These are phyloP conservation scores for Tapera naevia DNA, from an alignment of 2,797 vertebrate species.

Conservation along the genomic window DNA sequence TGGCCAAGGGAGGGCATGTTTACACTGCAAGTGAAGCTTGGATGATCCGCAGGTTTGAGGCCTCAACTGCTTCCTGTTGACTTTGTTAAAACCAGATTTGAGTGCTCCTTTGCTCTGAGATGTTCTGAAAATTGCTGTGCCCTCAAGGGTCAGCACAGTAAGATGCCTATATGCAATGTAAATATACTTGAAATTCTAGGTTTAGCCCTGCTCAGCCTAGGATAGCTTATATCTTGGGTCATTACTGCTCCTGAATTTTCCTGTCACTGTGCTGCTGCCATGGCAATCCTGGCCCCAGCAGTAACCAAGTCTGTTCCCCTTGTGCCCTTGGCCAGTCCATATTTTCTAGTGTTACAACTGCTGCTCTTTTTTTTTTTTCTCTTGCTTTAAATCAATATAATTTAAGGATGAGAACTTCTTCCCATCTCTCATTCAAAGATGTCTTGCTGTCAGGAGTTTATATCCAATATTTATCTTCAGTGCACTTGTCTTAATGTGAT, in stretches of 20 bases:
- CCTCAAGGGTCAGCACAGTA: neutral
- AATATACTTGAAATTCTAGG: neutral
- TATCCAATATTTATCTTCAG: slow-evolving; percentile 56
- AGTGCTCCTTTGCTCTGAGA: neutral
- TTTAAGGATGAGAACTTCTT: neutral
- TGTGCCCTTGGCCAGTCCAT: neutral
- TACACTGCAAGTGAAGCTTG: neutral
- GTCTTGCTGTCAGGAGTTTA: slow-evolving; percentile 43
- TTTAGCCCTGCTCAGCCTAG: neutral
- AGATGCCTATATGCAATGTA: neutral
- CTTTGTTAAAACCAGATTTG: slow-evolving; percentile 4
- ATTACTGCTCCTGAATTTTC: neutral
- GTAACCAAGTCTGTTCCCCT: neutral
- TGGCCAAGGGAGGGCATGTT: neutral
- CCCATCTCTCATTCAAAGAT: slow-evolving; percentile 14
- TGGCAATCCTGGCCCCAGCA: neutral
- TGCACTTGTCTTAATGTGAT: slow-evolving; percentile 52
- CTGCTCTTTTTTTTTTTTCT: neutral
- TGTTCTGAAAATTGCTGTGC: neutral
- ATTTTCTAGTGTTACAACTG: neutral
- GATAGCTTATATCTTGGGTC: neutral
- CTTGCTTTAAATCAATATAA: neutral
- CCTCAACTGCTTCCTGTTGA: neutral
- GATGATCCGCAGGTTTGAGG: neutral
- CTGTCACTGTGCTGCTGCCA: accelerated